Evolutionary conservation across 2,888 invertebrate genomes (phyloP).

Genomic region (Calameuta idolon): DNA sequence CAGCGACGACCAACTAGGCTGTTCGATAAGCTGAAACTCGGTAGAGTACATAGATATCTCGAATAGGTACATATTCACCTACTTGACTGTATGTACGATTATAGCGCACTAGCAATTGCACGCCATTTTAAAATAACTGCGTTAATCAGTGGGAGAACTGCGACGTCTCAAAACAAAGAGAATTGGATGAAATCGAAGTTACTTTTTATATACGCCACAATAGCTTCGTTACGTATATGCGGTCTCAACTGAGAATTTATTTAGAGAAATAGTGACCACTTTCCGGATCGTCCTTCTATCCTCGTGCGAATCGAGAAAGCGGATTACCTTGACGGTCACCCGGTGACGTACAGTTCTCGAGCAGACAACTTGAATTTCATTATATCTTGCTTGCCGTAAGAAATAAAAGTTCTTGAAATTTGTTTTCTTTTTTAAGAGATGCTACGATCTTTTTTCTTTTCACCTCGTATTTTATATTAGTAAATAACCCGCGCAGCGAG

Average conservation of each 20-base stretch:
- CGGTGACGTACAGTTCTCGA: neutral
- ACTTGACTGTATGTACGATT: neutral
- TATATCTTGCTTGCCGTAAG: neutral
- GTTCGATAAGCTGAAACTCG: neutral
- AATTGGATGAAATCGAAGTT: neutral
- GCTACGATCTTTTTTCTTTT: neutral
- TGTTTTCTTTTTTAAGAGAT: neutral
- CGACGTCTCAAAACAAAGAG: neutral
- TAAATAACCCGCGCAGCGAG: neutral
- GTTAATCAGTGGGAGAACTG: neutral
- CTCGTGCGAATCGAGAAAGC: constrained; percentile 3
- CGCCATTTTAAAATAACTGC: neutral
- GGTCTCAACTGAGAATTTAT: neutral
- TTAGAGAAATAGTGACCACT: neutral
- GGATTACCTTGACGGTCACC: constrained; percentile 4
- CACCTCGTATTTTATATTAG: neutral
- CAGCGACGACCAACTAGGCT: neutral
- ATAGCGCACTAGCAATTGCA: neutral
- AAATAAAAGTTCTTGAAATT: neutral
- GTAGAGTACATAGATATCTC: neutral
- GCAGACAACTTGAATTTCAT: neutral
- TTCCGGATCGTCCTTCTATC: constrained; percentile 5
- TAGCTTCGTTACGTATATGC: neutral
- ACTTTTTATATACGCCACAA: neutral
- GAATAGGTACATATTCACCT: neutral